Conservation (phyloP, 64 coral and sea anemone species). For the Montipora foliosa region DNA sequence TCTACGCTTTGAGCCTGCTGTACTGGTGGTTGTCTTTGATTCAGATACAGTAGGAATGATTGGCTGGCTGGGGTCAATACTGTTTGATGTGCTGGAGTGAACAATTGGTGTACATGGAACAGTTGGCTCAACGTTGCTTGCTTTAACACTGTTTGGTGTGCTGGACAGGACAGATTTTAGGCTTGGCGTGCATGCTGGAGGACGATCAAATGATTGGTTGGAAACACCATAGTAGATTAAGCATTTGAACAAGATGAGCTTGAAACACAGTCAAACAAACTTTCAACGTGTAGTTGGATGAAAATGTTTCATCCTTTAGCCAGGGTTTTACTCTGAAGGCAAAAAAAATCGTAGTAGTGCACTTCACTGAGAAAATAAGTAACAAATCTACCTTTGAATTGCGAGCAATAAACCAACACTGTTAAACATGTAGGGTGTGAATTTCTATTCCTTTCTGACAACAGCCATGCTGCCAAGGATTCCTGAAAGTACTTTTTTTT, state of each 20-base stretch:
- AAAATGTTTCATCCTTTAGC: conserved; percentile 12
- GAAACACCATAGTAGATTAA: conserved; percentile 19
- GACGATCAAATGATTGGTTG: neutral
- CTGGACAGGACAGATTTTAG: neutral
- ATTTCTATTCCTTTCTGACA: no score
- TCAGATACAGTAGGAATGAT: no score
- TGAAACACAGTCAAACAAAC: conserved; percentile 8
- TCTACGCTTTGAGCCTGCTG: no score
- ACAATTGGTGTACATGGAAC: neutral
- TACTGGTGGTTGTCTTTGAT: no score
- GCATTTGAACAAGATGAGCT: neutral
- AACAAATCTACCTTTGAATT: neutral
- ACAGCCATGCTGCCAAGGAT: no score
- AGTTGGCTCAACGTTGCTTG: conserved; percentile 8
- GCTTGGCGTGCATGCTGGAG: conserved; percentile 3
- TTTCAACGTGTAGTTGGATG: neutral
- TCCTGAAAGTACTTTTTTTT: no score
- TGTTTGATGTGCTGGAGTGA: neutral
- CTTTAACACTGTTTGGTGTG: conserved; percentile 10
- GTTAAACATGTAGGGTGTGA: no score
- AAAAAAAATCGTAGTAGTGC: neutral
- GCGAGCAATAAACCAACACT: neutral
- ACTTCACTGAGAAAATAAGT: neutral
- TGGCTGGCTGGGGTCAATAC: neutral
- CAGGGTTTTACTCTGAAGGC: conserved; percentile 9